These are phyloP conservation scores for Psammodynastes pulverulentus DNA, from an alignment of 2,113 vertebrate species.

Conservation along the genomic window DNA sequence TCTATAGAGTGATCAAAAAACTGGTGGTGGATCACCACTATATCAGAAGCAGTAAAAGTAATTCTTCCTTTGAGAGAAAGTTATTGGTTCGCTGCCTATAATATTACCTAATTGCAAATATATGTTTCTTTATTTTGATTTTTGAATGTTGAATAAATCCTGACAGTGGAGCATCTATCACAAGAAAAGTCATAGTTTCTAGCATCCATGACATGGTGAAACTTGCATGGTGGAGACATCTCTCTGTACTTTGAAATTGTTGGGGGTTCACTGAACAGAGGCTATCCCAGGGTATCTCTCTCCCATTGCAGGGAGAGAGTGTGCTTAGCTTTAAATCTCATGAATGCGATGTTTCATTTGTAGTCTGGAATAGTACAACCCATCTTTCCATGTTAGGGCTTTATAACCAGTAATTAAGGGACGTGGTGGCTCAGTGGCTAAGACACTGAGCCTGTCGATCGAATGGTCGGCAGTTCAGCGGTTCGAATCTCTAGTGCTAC, in stretches of 20 bases:
- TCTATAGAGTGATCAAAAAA: not conserved
- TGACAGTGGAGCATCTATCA: not conserved
- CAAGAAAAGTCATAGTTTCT: not conserved
- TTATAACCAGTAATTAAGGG: slow-evolving; percentile 33
- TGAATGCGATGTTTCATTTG: not conserved
- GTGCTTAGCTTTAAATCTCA: not conserved
- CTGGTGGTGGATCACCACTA: not conserved
- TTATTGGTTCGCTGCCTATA: not conserved
- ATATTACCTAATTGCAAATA: not conserved
- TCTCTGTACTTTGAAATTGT: not conserved
- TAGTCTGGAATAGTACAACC: not conserved
- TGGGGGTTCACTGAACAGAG: not conserved
- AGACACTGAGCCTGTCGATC: no score
- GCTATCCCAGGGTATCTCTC: not conserved
- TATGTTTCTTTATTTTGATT: not conserved
- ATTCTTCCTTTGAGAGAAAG: no score
- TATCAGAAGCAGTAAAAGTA: not conserved
- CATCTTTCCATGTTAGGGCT: slow-evolving; percentile 32
- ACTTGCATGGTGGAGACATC: no score
- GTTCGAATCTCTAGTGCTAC: no score
- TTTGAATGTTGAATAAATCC: not conserved
- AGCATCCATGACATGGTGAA: not conserved
- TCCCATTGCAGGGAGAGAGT: no score
- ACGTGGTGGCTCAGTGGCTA: no score
- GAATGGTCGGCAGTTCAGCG: no score